Evolutionary conservation across 2,113 vertebrate genomes (phyloP).

Genomic region (Rhodinocichla rosea): DNA sequence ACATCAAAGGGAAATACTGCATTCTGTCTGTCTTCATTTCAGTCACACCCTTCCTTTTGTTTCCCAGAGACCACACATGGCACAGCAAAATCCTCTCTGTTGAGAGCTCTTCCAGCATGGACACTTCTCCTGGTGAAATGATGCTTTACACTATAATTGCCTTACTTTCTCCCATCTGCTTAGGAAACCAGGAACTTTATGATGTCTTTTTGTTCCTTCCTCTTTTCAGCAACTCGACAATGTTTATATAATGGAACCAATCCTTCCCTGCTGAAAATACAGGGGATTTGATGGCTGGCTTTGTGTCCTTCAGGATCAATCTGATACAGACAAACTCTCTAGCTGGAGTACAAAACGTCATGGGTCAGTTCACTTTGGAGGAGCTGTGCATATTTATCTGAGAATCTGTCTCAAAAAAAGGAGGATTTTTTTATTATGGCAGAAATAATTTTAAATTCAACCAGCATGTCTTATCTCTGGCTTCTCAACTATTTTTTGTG

Average conservation of each 20-base stretch:
- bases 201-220: not conserved
- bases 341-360: not conserved
- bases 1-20: conserved; percentile 62
- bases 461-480: not conserved
- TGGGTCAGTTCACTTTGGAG: conserved; percentile 7
- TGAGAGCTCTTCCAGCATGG: not conserved
- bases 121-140: not conserved
- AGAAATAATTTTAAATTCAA: not conserved
- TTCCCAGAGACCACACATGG: conserved; percentile 22
- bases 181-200: not conserved
- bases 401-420: not conserved
- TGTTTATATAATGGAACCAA: not conserved
- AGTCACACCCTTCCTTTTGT: conserved; percentile 53
- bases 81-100: not conserved
- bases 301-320: not conserved
- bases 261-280: not conserved
- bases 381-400: not conserved
- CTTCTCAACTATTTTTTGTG: not conserved
- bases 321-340: not conserved
- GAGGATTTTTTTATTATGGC: not conserved
- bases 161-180: conserved; percentile 10
- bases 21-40: conserved; percentile 57
- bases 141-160: not conserved
- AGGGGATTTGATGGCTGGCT: not conserved
- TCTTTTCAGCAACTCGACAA: not conserved